phyloP scores from a whole-genome alignment of 2,113 vertebrate genomes.

The Bubo blakistoni region DNA sequence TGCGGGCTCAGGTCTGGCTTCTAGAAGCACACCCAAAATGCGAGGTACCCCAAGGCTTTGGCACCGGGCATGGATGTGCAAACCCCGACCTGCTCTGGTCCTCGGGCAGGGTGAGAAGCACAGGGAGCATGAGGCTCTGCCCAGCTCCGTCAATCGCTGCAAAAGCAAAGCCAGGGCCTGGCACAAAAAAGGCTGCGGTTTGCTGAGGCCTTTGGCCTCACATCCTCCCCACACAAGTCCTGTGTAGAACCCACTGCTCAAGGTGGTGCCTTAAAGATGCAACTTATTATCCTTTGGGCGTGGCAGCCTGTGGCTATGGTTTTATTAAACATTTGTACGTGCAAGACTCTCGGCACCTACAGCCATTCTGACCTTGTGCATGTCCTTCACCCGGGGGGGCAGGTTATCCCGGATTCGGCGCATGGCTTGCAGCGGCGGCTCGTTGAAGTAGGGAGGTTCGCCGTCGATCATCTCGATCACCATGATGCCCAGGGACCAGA shows the following conservation, averaged over 20 bases:
- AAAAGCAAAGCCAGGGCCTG: not conserved
- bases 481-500: conserved; percentile 99
- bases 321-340: fast-evolving
- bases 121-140: not conserved
- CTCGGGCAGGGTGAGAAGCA: fast-evolving
- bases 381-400: conserved; percentile 90
- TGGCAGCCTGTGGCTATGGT: fast-evolving
- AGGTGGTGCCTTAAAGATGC: not conserved
- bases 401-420: conserved; percentile 97
- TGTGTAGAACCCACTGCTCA: not conserved
- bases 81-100: not conserved
- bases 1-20: not conserved
- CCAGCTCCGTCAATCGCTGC: not conserved
- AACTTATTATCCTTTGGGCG: too few relatives aligned
- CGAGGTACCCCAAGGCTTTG: not conserved
- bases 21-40: not conserved
- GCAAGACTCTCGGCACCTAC: fast-evolving
- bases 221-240: fast-evolving
- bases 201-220: not conserved
- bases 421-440: conserved; percentile 98
- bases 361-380: conserved; percentile 84
- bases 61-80: not conserved
- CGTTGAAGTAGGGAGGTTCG: conserved; percentile 97
- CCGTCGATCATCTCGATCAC: conserved; percentile 99
- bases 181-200: fast-evolving